These are phyloP conservation scores for Acrobasis consociella DNA, from an alignment of 2,888 invertebrate species.

Conservation along the genomic window DNA sequence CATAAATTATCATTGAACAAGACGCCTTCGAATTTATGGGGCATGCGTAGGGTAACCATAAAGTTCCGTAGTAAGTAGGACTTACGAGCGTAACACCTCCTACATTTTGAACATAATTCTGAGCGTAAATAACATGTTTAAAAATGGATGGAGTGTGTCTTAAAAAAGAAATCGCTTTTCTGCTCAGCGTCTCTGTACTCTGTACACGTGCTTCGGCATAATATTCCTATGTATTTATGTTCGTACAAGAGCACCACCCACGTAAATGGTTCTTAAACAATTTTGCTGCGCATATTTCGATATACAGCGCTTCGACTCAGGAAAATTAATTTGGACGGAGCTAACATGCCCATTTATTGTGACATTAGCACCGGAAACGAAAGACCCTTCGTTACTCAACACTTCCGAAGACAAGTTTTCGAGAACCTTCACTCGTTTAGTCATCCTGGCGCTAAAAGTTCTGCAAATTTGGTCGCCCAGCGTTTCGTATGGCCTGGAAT, in stretches of 20 bases:
- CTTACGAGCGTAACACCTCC: conserved; percentile 23
- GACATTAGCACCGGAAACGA: too few species aligned
- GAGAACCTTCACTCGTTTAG: too few species aligned
- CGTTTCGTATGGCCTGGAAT: too few species aligned
- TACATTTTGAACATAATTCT: conserved; percentile 25
- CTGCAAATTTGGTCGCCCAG: too few species aligned
- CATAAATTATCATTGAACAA: conserved; percentile 60
- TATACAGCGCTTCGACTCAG: too few species aligned
- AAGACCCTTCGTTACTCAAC: too few species aligned
- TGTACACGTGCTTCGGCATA: conserved; percentile 13
- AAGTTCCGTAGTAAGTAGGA: conserved; percentile 23
- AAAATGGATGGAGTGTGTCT: conserved; percentile 21
- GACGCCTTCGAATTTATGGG: conserved; percentile 56
- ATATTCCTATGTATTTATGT: conserved; percentile 8
- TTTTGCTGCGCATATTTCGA: too few species aligned
- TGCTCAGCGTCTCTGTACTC: conserved; percentile 2
- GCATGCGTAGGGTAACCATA: conserved; percentile 37
- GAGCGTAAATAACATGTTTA: conserved; percentile 24
- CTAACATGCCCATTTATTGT: too few species aligned
- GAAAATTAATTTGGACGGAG: too few species aligned
- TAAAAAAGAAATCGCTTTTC: conserved; percentile 19
- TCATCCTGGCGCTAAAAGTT: too few species aligned
- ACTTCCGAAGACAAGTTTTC: too few species aligned
- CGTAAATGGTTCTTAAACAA: conserved; percentile 2
- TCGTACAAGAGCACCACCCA: neutral